Conservation (phyloP, 2,797 vertebrate genomes). For the Chaetodon trifasciatus region DNA sequence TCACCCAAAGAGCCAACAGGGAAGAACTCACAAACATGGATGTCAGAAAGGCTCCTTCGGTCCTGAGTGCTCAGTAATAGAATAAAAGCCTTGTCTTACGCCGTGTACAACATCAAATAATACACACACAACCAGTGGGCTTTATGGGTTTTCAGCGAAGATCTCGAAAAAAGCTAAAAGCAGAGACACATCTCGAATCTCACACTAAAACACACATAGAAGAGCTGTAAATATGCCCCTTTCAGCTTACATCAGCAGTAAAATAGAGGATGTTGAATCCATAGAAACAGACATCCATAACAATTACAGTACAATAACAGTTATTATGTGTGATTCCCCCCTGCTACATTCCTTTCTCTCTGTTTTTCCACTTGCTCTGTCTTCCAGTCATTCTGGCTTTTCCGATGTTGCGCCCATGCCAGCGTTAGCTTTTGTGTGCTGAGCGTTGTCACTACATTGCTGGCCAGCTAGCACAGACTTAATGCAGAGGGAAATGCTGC, state of each 20-base stretch:
- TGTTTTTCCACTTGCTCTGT: slow-evolving; percentile 26
- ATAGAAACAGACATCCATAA: slow-evolving; percentile 16
- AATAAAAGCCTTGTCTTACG: slow-evolving; percentile 60
- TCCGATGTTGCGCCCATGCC: slow-evolving; percentile 1
- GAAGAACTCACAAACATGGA: slow-evolving; percentile 10
- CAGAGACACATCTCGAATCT: slow-evolving; percentile 14
- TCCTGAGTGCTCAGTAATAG: slow-evolving; percentile 65
- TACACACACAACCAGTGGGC: background rate
- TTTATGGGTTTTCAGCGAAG: slow-evolving; percentile 16
- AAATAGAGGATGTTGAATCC: background rate
- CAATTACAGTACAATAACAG: slow-evolving; percentile 35
- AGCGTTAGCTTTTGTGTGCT: slow-evolving; percentile 34
- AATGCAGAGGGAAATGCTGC: slow-evolving; percentile 40
- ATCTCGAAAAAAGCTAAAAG: slow-evolving; percentile 29
- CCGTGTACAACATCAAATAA: slow-evolving; percentile 33
- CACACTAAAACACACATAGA: background rate
- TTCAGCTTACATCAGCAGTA: background rate
- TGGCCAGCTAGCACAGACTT: slow-evolving; percentile 34
- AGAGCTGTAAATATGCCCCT: slow-evolving; percentile 7
- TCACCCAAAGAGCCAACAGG: slow-evolving; percentile 29
- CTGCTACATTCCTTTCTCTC: slow-evolving; percentile 12
- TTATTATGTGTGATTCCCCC: slow-evolving; percentile 32
- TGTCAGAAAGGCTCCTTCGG: slow-evolving; percentile 38
- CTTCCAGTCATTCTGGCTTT: slow-evolving; percentile 30
- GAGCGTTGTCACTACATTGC: slow-evolving; percentile 49